Conservation (phyloP, 2,888 invertebrate genomes). For the Sepiola atlantica region DNA sequence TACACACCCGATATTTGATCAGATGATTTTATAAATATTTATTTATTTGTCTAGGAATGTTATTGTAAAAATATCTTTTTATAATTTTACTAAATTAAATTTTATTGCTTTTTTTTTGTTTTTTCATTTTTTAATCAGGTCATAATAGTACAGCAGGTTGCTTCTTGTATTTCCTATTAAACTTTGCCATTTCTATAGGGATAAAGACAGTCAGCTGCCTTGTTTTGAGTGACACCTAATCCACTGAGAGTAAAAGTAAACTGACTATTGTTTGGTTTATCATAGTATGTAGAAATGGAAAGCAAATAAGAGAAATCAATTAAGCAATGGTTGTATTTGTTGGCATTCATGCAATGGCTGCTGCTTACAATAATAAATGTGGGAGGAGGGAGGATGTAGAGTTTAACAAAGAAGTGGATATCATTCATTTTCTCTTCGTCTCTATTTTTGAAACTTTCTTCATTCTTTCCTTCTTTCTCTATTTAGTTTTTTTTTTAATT, state of each 20-base stretch:
- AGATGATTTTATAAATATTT: background rate
- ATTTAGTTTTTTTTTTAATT: too few species aligned
- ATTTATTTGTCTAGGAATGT: background rate
- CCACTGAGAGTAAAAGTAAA: background rate
- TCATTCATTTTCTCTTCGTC: background rate
- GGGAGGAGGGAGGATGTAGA: background rate
- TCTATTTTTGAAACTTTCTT: background rate
- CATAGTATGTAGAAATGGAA: background rate
- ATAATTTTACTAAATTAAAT: too few species aligned
- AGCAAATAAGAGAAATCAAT: background rate
- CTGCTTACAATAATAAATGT: background rate
- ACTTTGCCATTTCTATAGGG: background rate
- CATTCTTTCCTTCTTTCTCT: background rate
- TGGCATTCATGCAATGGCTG: background rate
- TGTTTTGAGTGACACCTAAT: background rate
- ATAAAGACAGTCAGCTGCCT: background rate
- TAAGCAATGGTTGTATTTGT: slow-evolving; percentile 32
- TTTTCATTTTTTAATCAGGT: background rate
- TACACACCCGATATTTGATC: background rate
- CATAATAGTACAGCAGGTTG: background rate
- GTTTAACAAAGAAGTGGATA: background rate
- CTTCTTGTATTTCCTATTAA: background rate
- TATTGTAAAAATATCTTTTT: too few species aligned
- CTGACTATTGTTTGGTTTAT: background rate
- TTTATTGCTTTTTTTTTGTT: too few species aligned